Conservation (phyloP, 1,140 invertebrate species). For the Dermatophagoides farinae region DNA sequence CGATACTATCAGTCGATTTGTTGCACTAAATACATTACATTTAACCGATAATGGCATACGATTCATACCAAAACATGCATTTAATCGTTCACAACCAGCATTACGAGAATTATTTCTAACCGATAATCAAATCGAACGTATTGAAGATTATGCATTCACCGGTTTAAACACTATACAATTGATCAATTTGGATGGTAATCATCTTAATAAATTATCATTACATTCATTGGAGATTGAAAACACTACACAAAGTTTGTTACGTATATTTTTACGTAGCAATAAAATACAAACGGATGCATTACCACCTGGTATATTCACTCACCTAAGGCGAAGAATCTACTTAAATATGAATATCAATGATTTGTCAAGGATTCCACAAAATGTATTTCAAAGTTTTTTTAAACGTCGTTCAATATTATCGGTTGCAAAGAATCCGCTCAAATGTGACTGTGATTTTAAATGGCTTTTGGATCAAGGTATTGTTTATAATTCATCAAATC, state of each 20-base stretch:
- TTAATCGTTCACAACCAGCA: not conserved
- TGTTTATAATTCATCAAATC: not conserved
- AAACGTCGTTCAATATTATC: not conserved
- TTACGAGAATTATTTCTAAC: not conserved
- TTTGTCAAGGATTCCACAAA: not conserved
- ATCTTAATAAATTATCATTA: not conserved
- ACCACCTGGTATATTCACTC: not conserved
- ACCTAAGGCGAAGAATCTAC: not conserved
- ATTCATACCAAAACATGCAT: not conserved
- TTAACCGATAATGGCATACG: conserved; percentile 2
- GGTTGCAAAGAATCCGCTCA: not conserved
- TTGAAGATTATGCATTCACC: not conserved
- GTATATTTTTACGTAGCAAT: not conserved
- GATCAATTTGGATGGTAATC: conserved; percentile 7
- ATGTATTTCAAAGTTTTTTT: not conserved
- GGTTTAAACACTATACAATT: not conserved
- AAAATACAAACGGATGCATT: not conserved
- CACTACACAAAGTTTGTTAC: not conserved
- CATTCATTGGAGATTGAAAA: not conserved
- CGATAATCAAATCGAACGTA: conserved; percentile 4
- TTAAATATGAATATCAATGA: conserved; percentile 2
- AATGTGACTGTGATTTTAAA: conserved; percentile 8
- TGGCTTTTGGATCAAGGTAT: not conserved
- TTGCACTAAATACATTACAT: not conserved
- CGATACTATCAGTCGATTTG: not conserved